Percentiles rank a stretch among this genome's conserved stretches.
Evolutionary conservation across 2,113 vertebrate species (phyloP).

Genomic region (Coptodon rendalli): DNA sequence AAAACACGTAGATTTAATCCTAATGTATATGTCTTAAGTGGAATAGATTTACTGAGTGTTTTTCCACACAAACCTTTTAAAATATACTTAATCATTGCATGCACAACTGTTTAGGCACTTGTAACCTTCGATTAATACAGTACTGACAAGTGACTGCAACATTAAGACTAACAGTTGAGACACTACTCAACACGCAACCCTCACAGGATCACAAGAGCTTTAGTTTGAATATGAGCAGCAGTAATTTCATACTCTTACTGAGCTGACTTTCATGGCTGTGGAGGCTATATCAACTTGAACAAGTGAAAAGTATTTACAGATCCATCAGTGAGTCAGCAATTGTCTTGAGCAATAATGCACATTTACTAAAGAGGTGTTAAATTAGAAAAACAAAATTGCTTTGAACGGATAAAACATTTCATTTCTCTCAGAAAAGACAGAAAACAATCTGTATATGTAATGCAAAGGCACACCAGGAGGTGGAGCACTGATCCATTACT

Average conservation of each 20-base stretch:
- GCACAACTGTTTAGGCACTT: constrained; percentile 69
- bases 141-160: constrained; percentile 46
- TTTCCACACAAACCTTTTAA: constrained; percentile 44
- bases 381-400: neutral
- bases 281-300: neutral
- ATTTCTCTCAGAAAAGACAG: neutral
- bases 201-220: constrained; percentile 10
- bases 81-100: constrained; percentile 46
- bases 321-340: neutral
- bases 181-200: neutral
- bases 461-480: constrained; percentile 67
- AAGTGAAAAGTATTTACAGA: neutral
- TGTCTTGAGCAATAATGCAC: neutral
- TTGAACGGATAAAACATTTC: neutral
- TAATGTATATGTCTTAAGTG: constrained; percentile 3
- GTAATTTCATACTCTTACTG: neutral
- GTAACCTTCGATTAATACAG: constrained; percentile 62
- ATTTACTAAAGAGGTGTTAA: neutral
- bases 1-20: constrained; percentile 6
- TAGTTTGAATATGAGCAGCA: constrained; percentile 4
- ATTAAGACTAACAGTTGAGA: constrained; percentile 36
- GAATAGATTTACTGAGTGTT: neutral
- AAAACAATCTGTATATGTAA: constrained; percentile 43
- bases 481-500: constrained; percentile 58
- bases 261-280: neutral